These are phyloP conservation scores for Uropsilus gracilis DNA, from an alignment of 2,113 vertebrate species.

Conservation along the genomic window DNA sequence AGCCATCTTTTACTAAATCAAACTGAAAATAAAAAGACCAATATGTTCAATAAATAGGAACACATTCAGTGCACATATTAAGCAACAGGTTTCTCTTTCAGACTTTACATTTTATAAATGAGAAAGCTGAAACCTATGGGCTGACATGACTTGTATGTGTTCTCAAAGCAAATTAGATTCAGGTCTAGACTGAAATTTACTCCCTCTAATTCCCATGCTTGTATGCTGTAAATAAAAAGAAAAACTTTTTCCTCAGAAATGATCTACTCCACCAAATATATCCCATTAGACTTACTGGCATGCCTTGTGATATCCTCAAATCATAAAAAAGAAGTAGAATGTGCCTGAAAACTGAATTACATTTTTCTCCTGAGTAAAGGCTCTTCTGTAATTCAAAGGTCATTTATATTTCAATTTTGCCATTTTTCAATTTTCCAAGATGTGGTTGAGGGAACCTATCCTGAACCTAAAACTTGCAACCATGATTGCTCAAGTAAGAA, in stretches of 20 bases:
- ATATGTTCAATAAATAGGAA: conserved; percentile 32
- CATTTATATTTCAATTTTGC: conserved; percentile 72
- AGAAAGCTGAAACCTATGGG: neutral
- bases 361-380: conserved; percentile 68
- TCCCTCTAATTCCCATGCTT: neutral
- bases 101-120: conserved; percentile 16
- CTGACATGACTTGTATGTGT: neutral
- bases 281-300: conserved; percentile 47
- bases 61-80: neutral
- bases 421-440: conserved; percentile 66
- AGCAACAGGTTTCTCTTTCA: neutral
- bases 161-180: neutral
- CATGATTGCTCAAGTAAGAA: neutral
- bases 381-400: conserved; percentile 71
- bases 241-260: conserved; percentile 40
- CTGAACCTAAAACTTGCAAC: conserved; percentile 52
- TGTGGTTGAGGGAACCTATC: conserved; percentile 19
- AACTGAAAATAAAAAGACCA: neutral
- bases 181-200: neutral
- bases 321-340: conserved; percentile 64
- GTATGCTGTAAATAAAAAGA: neutral
- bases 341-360: conserved; percentile 68
- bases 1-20: too few species aligned
- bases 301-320: conserved; percentile 43
- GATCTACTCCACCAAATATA: conserved; percentile 37